Evolutionary conservation across 2,888 invertebrate species (phyloP).

Genomic region (Mesochorus sp.): DNA sequence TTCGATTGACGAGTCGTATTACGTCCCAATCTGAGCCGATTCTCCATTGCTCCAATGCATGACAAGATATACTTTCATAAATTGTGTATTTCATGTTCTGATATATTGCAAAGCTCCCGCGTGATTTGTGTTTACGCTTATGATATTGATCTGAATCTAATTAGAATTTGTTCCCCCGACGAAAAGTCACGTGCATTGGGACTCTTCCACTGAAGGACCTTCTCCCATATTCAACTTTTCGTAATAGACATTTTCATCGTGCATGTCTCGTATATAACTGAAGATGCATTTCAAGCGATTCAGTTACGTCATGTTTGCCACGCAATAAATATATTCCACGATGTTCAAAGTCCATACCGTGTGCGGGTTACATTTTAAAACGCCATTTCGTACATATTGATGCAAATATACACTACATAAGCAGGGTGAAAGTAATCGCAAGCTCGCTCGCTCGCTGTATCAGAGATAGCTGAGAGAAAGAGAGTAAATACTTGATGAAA

Average conservation of each 20-base stretch:
- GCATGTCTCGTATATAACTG: slow-evolving; percentile 17
- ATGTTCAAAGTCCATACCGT: slow-evolving; percentile 36
- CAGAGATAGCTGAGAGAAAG: neutral
- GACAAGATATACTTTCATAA: slow-evolving; percentile 16
- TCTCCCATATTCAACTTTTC: neutral
- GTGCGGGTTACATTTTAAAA: slow-evolving; percentile 71
- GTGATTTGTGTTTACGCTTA: slow-evolving; percentile 4
- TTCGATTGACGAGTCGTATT: neutral
- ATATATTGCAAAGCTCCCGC: neutral
- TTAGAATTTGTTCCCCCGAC: slow-evolving; percentile 6
- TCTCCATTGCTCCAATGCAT: neutral
- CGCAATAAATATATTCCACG: slow-evolving; percentile 62
- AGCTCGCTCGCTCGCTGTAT: slow-evolving; percentile 71
- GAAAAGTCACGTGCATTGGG: neutral
- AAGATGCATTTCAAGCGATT: slow-evolving; percentile 40
- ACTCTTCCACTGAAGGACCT: neutral
- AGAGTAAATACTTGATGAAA: slow-evolving; percentile 39
- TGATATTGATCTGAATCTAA: slow-evolving; percentile 18
- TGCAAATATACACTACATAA: too few relatives aligned
- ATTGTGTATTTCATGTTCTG: slow-evolving; percentile 2
- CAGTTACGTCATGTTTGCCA: slow-evolving; percentile 21
- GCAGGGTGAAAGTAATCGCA: slow-evolving; percentile 77
- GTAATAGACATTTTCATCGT: neutral
- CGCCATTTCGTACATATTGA: slow-evolving; percentile 73
- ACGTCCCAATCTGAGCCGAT: neutral